Percentiles rank a stretch among this genome's conserved stretches.
Conservation (phyloP, 2,888 invertebrate species). For the Pocota personata region DNA sequence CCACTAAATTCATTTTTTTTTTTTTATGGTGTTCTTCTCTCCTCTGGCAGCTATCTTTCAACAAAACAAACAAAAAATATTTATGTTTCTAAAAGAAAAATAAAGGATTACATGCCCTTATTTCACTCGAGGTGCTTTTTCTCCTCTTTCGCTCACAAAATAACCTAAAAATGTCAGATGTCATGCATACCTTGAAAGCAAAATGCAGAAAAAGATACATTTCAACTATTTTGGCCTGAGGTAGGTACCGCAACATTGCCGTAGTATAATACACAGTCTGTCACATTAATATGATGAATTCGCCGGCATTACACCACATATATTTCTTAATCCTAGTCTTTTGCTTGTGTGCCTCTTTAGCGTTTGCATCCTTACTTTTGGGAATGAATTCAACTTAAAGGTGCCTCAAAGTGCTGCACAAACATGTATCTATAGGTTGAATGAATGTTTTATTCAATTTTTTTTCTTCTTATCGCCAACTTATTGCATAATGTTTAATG, state of each 20-base stretch:
- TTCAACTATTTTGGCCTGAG: constrained; percentile 27
- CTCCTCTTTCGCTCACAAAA: not conserved
- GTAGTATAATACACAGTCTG: constrained; percentile 29
- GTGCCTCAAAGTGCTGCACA: constrained; percentile 18
- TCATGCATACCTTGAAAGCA: constrained; percentile 27
- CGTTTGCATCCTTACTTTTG: not conserved
- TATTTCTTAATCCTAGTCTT: not conserved
- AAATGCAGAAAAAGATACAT: constrained; percentile 10
- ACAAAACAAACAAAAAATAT: constrained; percentile 5
- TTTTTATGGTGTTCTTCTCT: constrained; percentile 4
- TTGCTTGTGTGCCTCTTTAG: no score
- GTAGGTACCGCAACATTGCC: constrained; percentile 34
- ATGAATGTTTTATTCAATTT: constrained; percentile 61
- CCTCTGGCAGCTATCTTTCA: not conserved
- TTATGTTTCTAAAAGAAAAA: constrained; percentile 15
- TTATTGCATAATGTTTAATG: constrained; percentile 68
- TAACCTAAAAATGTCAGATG: constrained; percentile 40
- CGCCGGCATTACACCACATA: constrained; percentile 31
- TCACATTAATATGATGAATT: constrained; percentile 63
- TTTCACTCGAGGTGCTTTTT: not conserved
- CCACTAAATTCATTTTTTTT: constrained; percentile 25
- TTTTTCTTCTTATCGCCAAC: constrained; percentile 47
- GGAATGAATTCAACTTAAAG: constrained; percentile 20
- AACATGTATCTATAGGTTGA: constrained; percentile 33
- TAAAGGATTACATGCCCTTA: constrained; percentile 10